A percentile compares a stretch with the other conserved stretches of the same genome.
Evolutionary conservation across 2,888 invertebrate genomes (phyloP).

Genomic region (Chironomus riparius): DNA sequence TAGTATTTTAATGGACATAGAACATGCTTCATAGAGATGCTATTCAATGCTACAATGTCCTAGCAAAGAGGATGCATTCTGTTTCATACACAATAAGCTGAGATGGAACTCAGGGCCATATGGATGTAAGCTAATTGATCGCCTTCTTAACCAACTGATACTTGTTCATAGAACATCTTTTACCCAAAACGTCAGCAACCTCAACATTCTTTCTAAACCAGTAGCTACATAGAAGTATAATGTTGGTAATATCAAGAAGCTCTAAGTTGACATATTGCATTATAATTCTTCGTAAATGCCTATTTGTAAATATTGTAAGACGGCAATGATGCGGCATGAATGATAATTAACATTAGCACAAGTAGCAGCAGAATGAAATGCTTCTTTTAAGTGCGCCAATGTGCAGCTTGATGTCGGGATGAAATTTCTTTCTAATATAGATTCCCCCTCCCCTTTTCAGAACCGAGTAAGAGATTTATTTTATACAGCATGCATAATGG

Average conservation of each 20-base stretch:
- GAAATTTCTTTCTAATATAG: neutral
- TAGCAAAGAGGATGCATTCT: no score
- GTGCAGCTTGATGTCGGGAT: neutral
- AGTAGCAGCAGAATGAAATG: neutral
- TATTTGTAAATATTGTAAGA: constrained; percentile 16
- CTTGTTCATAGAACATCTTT: no score
- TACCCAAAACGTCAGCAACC: neutral
- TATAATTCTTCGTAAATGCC: constrained; percentile 17
- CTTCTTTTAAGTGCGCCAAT: neutral
- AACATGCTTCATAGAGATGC: no score
- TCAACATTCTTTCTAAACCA: neutral
- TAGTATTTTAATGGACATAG: no score
- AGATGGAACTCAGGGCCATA: no score
- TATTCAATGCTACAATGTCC: no score
- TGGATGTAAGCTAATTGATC: no score
- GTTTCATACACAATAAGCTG: no score
- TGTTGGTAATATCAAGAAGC: constrained; percentile 20
- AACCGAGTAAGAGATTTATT: neutral
- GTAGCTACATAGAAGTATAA: neutral
- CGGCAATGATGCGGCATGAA: constrained; percentile 9
- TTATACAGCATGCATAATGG: neutral
- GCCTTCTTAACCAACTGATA: no score
- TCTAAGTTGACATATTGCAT: constrained; percentile 24
- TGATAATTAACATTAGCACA: constrained; percentile 21
- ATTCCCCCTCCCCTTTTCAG: neutral